Base-by-base conservation (phyloP, 2,797 vertebrate species). In the Scyliorhinus canicula region DNA sequence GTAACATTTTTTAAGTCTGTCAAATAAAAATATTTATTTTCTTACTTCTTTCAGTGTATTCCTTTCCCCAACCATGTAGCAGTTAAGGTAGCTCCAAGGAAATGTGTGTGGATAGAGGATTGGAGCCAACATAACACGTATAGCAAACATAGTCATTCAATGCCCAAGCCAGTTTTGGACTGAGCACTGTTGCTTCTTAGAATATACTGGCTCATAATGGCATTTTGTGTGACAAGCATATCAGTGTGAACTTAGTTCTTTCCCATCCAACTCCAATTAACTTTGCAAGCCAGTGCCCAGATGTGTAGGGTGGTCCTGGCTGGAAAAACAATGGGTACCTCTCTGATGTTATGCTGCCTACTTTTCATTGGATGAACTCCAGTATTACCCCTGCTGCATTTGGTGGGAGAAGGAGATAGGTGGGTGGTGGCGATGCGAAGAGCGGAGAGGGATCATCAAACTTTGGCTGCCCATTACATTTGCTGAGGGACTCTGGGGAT, bases 11-110 rank as follows among this genome's bases (percentile, higher is more conserved):
- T 60, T 57, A 60, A 31, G 4, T 90, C 44, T 65, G 35, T 26
- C 57, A 44, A 91, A 91, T 91, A 91, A 91, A 91, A 91, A 6
- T 19, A 35, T 24, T n/a, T 65, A 91, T 44, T 44, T 65, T 91
- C 88, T 91, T 57, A 65, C 88, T 26, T 91, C 60, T 63, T 91
- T 35, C 44, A 40, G 57, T 65, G 88, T 26, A 65, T 91, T 91
- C 57, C 21, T 91, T 91, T 26, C 21, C 31, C 21, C n/a, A n/a
- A n/a, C n/a, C n/a, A n/a, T n/a, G n/a, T n/a, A 60, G 2, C 9
- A 63, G 1, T 82, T 47, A 47, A 82, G 79, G 40, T 82, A 47
- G 40, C 79, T 24, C 1, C 79, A 47, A 35, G 52, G 9, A 86
- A 86, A 55, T 3, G 12, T 55, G 50, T 9, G 11, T 55, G 28